These are phyloP conservation scores for cat (Felis catus) DNA, from an alignment of 2,113 vertebrate species.

Conservation along the genomic window F.catus_Fca126_mat1.0 CM031411.1:106240501-106241000, in stretches of 20 bases:
- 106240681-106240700: conserved; percentile 17
- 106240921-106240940: neutral
- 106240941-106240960: neutral
- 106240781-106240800: neutral
- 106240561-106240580: neutral
- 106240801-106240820: neutral
- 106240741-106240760: neutral
- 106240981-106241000: neutral
- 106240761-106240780: conserved; percentile 30
- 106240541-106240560: conserved; percentile 19
- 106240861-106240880: neutral
- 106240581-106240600: neutral
- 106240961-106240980: neutral
- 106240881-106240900: neutral
- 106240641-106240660: conserved; percentile 11
- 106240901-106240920: neutral
- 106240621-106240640: neutral
- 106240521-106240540: neutral
- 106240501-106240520: conserved; percentile 33
- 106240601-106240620: conserved; percentile 48
- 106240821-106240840: neutral
- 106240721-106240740: neutral
- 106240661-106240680: conserved; percentile 39
- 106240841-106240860: conserved; percentile 20
- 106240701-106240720: neutral